Evolutionary conservation across 2,888 invertebrate species (phyloP), one percentile per base, ranked within the genome.

Genomic region (Tinea trinotella): DNA sequence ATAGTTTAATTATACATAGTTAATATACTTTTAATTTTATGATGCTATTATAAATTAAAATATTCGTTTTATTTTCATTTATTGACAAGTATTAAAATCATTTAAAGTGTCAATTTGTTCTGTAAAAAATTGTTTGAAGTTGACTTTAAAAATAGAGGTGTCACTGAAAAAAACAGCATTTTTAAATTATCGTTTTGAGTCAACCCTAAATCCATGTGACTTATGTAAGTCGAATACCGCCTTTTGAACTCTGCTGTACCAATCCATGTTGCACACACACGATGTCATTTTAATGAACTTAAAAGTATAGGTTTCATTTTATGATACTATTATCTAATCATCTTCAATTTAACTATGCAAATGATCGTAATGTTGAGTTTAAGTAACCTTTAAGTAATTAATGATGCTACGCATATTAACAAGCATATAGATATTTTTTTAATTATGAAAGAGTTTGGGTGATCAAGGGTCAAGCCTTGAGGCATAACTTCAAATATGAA

Each of bases 251-350:
- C 50, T 5, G 13, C 18, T 48, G 48, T 48, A 48, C 48, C 48
- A 48, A 48, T 48, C 18, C 20, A 18, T 50, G 15, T 50, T 50
- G 50, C 50, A 24, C 24, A 50, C 50, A 50, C 24, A 50, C 50
- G 24, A 50, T 50, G 50, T 50, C 50, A 50, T 50, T 50, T 50
- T 50, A 50, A 50, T 50, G 50, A 50, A 50, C 50, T 50, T 50
- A 50, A 24, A 24, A 50, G 24, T 24, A 50, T 50, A 46, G 46
- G 46, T 19, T 46, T 19, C 46, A 46, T 46, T 19, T 19, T 6
- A 13, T 36, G 36, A 36, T 46, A 5, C 5, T 24, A 24, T 50
- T 50, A 50, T 50, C 50, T 50, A 50, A 50, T 20, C 49, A 22
- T 49, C 19, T 49, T 20, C 12, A 19, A 20, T 50, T 50, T 50